A percentile compares a stretch with the other conserved stretches of the same genome.
Evolutionary conservation across 1,140 invertebrate genomes (phyloP).

Genomic region (Notospermus geniculatus): DNA sequence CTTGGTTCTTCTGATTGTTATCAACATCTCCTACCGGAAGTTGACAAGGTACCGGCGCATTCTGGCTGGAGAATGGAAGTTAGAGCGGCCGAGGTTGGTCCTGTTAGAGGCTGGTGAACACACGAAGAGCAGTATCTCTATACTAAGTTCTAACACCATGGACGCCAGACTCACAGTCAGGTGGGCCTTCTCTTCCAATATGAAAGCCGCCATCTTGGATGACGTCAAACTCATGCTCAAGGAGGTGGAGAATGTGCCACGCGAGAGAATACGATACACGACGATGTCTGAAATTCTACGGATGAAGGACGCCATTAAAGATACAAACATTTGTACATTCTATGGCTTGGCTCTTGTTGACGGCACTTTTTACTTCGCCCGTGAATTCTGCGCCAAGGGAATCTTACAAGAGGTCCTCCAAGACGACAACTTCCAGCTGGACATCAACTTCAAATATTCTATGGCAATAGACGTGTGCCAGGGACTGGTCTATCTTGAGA

Average conservation of each 20-base stretch:
- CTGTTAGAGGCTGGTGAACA: conserved; percentile 21
- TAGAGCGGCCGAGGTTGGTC: conserved; percentile 34
- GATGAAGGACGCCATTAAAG: conserved; percentile 31
- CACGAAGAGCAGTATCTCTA: conserved; percentile 21
- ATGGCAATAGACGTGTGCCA: conserved; percentile 31
- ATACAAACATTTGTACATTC: conserved; percentile 36
- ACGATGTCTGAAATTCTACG: conserved; percentile 32
- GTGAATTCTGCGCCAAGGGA: conserved; percentile 31
- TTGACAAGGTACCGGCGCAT: conserved; percentile 24
- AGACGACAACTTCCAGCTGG: conserved; percentile 31
- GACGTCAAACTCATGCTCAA: conserved; percentile 16
- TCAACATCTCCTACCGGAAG: conserved; percentile 18
- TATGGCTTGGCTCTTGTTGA: conserved; percentile 36
- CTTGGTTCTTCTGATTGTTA: conserved; percentile 12
- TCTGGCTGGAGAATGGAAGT: conserved; percentile 34
- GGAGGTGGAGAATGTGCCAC: background rate
- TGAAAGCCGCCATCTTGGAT: conserved; percentile 21
- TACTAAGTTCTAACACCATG: conserved; percentile 13
- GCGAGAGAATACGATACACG: too few relatives aligned
- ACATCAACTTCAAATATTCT: conserved; percentile 32
- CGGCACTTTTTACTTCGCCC: conserved; percentile 24
- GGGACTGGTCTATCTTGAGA: conserved; percentile 39
- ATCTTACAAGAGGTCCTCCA: conserved; percentile 35
- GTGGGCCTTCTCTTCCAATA: conserved; percentile 36
- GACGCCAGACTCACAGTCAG: conserved; percentile 29